A percentile compares a stretch with the other conserved stretches of the same genome.
phyloP scores from a whole-genome alignment of 2,797 vertebrate species.

The Cyclura pinguis region DNA sequence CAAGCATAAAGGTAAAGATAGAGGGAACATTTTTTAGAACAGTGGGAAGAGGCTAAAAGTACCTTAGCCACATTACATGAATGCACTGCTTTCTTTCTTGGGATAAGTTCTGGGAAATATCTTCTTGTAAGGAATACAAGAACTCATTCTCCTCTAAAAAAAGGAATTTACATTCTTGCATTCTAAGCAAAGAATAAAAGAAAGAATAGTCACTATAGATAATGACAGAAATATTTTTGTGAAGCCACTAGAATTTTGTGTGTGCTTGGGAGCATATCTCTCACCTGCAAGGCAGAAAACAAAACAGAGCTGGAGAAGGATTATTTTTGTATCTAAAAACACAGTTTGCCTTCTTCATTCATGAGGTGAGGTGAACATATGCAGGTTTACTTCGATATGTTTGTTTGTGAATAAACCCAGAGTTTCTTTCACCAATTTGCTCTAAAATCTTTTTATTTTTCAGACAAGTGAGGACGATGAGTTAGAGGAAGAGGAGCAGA shows the following conservation, averaged over 20 bases:
- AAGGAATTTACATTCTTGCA: not conserved
- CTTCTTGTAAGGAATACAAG: not conserved
- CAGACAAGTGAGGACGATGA: conserved; percentile 84
- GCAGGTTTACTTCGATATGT: not conserved
- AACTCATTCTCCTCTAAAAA: not conserved
- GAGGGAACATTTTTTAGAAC: not conserved
- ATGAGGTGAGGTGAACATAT: not conserved
- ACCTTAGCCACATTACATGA: not conserved
- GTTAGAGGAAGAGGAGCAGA: conserved; percentile 80
- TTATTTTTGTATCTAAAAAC: not conserved
- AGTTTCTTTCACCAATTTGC: conserved; percentile 14
- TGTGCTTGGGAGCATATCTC: not conserved
- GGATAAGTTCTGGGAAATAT: not conserved
- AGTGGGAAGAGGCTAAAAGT: not conserved
- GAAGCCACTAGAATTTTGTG: not conserved
- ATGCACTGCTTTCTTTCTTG: not conserved
- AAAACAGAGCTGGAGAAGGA: not conserved
- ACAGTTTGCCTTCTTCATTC: too few relatives aligned
- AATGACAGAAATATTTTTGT: not conserved
- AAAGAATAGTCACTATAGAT: not conserved
- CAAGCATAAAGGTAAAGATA: not conserved
- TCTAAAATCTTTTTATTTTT: conserved; percentile 45
- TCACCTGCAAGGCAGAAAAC: not conserved
- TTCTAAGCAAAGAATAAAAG: not conserved
- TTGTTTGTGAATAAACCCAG: not conserved